Base-by-base conservation (phyloP, 2,113 vertebrate species). In the Gasterosteus nipponicus region DNA sequence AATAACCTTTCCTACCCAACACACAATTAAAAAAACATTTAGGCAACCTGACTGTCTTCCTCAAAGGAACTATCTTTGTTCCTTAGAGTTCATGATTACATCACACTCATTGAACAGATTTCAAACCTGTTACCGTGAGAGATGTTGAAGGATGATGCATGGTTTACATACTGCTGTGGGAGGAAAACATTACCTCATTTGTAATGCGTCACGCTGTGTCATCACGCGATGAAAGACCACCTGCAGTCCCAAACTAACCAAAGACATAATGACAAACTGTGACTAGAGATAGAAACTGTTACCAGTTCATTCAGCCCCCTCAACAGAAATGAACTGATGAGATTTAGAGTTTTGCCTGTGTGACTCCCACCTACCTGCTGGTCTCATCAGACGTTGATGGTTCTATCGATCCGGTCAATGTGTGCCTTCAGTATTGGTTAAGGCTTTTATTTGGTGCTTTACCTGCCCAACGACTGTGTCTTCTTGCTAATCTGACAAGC, bases 361-460 rank as follows among this genome's bases (percentile, higher is more conserved):
- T 64, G 41, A 63, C 69, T 77, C 46, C 56, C 49, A 67, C 62
- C 65, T n/a, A 64, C 80, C 77, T 73, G 42, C 74, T 73, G 42
- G 14, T 77, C 79, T 84, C 88, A 90, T 88, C 83, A 81, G 73
- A 77, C 63, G 53, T 68, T 87, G 85, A 91, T 87, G 72, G 65
- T 86, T 84, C 54, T 79, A 92, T 93, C 19, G 92, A 93, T 91
- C 78, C 53, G 65, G 80, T 83, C 84, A 77, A 70, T 59, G 75
- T 73, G 79, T 72, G 84, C 65, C 67, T 73, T 86, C 66, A 68
- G 46, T 81, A 4, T 26, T 73, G 81, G 75, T 78, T 7, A 16
- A 86, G 73, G 80, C 82, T 82, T 85, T 89, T 83, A 87, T 78
- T 60, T 51, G 39, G 84, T 60, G 73, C 66, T 83, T 83, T 81